Evolutionary conservation across 2,113 vertebrate species (phyloP).

Genomic region (Corydoras maculifer): DNA sequence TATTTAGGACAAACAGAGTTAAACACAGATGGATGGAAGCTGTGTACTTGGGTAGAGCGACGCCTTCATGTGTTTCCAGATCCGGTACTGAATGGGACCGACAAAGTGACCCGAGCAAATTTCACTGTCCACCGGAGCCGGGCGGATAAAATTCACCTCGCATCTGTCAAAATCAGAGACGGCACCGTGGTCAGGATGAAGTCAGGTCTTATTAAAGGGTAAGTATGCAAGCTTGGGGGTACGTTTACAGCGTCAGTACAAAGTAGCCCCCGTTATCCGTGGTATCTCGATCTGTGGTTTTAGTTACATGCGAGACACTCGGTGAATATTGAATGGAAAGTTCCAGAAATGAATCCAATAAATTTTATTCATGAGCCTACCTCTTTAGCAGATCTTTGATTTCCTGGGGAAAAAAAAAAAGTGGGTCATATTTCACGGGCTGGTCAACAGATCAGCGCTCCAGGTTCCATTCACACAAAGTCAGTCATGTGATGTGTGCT

Average conservation of each 20-base stretch:
- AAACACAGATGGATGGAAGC: neutral
- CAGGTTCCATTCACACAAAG: slow-evolving; percentile 12
- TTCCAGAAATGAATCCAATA: slow-evolving; percentile 13
- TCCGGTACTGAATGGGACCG: slow-evolving; percentile 67
- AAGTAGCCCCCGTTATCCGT: no score
- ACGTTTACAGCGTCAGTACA: no score
- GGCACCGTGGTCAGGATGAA: neutral
- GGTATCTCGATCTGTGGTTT: no score
- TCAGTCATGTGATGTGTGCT: slow-evolving; percentile 16
- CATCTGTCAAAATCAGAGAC: slow-evolving; percentile 50
- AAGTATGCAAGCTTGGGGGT: no score
- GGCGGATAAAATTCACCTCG: slow-evolving; percentile 57
- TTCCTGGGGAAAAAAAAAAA: slow-evolving; percentile 52
- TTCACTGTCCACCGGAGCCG: slow-evolving; percentile 53
- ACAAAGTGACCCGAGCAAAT: slow-evolving; percentile 59
- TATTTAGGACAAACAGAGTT: neutral
- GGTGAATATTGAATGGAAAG: no score
- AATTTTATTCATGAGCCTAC: slow-evolving; percentile 36
- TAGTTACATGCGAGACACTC: no score
- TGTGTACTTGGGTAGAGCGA: slow-evolving; percentile 65
- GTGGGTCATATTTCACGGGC: slow-evolving; percentile 2
- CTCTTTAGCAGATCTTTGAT: slow-evolving; percentile 68
- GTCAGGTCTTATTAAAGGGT: no score
- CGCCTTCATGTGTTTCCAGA: slow-evolving; percentile 70
- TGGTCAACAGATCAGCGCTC: neutral